Evolutionary conservation across 2,113 vertebrate genomes (phyloP), one percentile per base, ranked within the genome.

Genomic region (Eurystomus gularis): DNA sequence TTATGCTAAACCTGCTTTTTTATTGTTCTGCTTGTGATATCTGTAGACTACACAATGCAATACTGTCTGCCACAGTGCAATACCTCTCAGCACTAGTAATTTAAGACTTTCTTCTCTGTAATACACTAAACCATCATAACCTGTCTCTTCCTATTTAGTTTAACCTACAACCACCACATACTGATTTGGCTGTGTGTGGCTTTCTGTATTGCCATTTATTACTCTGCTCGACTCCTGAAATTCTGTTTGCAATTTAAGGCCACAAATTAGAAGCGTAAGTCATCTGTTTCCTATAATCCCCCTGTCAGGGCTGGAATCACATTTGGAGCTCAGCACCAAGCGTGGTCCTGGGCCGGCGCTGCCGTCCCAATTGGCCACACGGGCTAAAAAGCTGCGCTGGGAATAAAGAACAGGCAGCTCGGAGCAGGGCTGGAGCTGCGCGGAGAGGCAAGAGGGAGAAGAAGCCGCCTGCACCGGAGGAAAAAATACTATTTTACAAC

Each of bases 211-310:
- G 98, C 98, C 98, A 98, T 99, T 99, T 99, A 99, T 98, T 99
- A 99, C 98, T 99, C 98, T 97, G 96, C 98, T 98, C 98, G 98
- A 99, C 98, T 99, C 98, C 98, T 98, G 99, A 99, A 99, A 98
- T 99, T 99, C 99, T 99, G 99, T 99, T 99, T 99, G 99, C 99
- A 99, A 99, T 99, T 99, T 99, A 99, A 99, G 98, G 98, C 99
- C 98, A 98, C 99, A 99, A 99, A 99, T 99, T 99, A 99, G 98
- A 99, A 99, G 98, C 98, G 98, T 98, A 99, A 99, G 98, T 99
- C 99, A 99, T 99, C 99, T 99, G 99, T 99, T 99, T 99, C 98
- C 98, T 98, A 99, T 99, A 99, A 99, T 99, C 99, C 98, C 97
- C 98, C 98, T 99, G 99, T 99, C 99, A 99, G 99, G 98, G 98